Base-by-base conservation (phyloP, 2,888 invertebrate species). In the Eilema sororculum region DNA sequence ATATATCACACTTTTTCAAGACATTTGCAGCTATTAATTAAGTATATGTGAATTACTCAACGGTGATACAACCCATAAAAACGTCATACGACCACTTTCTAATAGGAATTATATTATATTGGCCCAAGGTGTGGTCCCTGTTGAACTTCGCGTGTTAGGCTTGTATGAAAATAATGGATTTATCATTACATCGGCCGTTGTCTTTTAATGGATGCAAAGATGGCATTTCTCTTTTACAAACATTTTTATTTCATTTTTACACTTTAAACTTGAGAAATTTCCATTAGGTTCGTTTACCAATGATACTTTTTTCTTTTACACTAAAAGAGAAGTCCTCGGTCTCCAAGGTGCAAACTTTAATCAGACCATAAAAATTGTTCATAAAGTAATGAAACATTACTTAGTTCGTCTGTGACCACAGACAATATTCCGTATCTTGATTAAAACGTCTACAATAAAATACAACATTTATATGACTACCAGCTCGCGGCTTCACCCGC, bases 71-170 rank as follows among this genome's bases (percentile, higher is more conserved):
- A 64, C 72, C 71, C 67, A 77, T 85, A 82, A 86, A 83, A 75
- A 78, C 82, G 76, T 80, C 83, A 77, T 74, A 67, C 76, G 67
- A 72, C 70, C 65, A 75, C 82, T 84, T 80, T 85, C 84, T 83
- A 82, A 82, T 81, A 83, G 72, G 78, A 85, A 82, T 80, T 75
- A 68, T 73, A 76, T 72, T 69, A 82, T 73, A 77, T 73, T 65
- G 84, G 84, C 58, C 80, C 82, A 60, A 82, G 58, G 57, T 70
- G 46, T 73, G 76, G 37, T 56, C 82, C 86, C 58, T 82, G 82
- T 67, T 79, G 76, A 76, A 85, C 78, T 76, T 86, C 78, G 86
- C 87, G 85, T 86, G 86, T 75, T 76, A 72, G 73, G 68, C 68
- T 71, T 78, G 75, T 69, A 73, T 78, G 71, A 22, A 33, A 56